Evolutionary conservation across 92 coral and sea anemone genomes (phyloP), one percentile per base, ranked within the genome.

Genomic region (Phenganax subtilis): DNA sequence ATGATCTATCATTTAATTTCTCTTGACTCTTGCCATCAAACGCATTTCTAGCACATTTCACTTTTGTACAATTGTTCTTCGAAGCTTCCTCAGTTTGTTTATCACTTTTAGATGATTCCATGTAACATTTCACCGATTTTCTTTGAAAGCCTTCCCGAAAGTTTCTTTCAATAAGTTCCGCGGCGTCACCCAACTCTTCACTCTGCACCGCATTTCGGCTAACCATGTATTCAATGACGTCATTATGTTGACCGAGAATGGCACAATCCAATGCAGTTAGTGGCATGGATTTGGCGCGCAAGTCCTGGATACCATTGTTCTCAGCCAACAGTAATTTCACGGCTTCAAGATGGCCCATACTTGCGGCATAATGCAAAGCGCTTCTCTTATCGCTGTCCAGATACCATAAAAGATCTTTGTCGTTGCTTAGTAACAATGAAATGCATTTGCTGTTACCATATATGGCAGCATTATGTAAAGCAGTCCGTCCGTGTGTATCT

Each of bases 251-350:
- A 51, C 94, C 97, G 63, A 92, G 83, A 29, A 94, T 94, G 0
- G 98, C 98, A 69, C 87, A 94, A 74, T 94, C 97, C 72, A 94
- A 87, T 3, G 98, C 92, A 44, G 98, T 94, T 72, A 88, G 82
- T 77, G 92, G 92, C 44, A 20, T 75, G 69, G 28, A 51, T 74
- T 76, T 83, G 51, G 52, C 51, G 56, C 14, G 6, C 17, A 31
- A 56, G 90, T 91, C 89, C 9, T 89, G 93, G 76, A 88, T 88
- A 17, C 92, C 92, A 75, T 84, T 85, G 77, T 85, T 51, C 30
- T 57, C 44, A 29, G 61, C 15, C 29, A 91, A 76, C 56, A 94
- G 84, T 55, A 91, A 89, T 81, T 90, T 90, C 47, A 94, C 98
- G 15, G 97, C 97, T 55, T 91, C 94, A 54, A 94, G 84, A 80